These are phyloP conservation scores for Neopelma chrysocephalum DNA, from an alignment of 2,797 vertebrate genomes.

Conservation along the genomic window DNA sequence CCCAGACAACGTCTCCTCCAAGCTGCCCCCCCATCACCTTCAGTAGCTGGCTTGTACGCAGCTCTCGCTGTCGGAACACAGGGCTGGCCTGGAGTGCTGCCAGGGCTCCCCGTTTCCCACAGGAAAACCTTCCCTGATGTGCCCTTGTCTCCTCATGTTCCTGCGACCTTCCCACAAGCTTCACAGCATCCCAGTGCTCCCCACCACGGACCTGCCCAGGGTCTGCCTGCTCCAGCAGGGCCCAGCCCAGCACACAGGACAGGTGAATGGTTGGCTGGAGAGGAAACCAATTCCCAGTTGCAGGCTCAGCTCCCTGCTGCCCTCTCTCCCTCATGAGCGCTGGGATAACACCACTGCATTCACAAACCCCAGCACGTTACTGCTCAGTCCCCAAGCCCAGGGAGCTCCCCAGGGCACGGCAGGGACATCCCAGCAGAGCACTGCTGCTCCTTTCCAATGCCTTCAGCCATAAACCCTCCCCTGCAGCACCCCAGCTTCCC, in stretches of 20 bases:
- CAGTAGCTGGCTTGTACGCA: rapidly evolving
- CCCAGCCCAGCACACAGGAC: background rate
- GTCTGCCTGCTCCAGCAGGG: background rate
- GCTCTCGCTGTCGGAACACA: background rate
- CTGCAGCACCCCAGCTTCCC: background rate
- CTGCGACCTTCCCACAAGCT: background rate
- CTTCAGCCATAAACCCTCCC: background rate
- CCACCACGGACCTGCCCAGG: rapidly evolving
- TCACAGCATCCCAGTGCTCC: background rate
- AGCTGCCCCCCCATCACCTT: background rate
- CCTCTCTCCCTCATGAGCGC: background rate
- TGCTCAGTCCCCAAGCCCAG: background rate
- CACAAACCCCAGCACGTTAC: rapidly evolving
- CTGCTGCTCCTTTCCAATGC: background rate
- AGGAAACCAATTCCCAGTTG: background rate
- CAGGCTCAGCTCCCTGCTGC: background rate
- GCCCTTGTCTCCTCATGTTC: background rate
- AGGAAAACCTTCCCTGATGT: background rate
- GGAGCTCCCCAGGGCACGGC: background rate
- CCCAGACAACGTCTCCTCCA: rapidly evolving
- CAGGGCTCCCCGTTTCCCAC: background rate
- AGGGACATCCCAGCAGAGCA: background rate
- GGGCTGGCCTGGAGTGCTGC: rapidly evolving
- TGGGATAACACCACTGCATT: background rate
- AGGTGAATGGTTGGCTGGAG: background rate